Evolutionary conservation across 37 sponge, comb jelly and placozoan genomes (phyloP), one percentile per base, ranked within the genome.

Genomic region (Tethya wilhelma): DNA sequence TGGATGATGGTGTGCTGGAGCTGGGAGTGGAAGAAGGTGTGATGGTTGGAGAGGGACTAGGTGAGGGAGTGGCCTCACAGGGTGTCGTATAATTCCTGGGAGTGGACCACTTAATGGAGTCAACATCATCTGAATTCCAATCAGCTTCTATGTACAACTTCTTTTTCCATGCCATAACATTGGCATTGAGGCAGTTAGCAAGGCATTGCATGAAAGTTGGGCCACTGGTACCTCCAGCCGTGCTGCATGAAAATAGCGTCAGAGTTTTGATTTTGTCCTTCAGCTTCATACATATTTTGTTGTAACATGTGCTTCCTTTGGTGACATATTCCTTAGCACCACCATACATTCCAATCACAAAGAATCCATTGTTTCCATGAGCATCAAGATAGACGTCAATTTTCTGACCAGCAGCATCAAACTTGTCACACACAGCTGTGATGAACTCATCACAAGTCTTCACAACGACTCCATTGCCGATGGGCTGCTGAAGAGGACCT

Each of bases 211-310:
- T n/a, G n/a, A n/a, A n/a, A n/a, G n/a, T n/a, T n/a, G n/a, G n/a
- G n/a, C n/a, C n/a, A n/a, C n/a, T n/a, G n/a, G n/a, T n/a, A n/a
- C n/a, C n/a, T n/a, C n/a, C n/a, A n/a, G n/a, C n/a, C n/a, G n/a
- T n/a, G n/a, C n/a, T n/a, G n/a, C n/a, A n/a, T n/a, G n/a, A n/a
- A n/a, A n/a, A n/a, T n/a, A n/a, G n/a, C n/a, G n/a, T n/a, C n/a
- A n/a, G n/a, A n/a, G n/a, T n/a, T n/a, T n/a, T n/a, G n/a, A n/a
- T 64, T 34, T 64, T 64, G 8, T 64, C 34, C 66, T 64, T 64
- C 34, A 64, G 66, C 34, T 64, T 1, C 34, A 30, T 30, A 7
- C 66, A 64, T 2, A 64, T 64, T 7, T 64, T 64, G 31, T 64
- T 31, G 8, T 64, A 64, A 7, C 66, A 64, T 19, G 25, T 7